phyloP scores from a whole-genome alignment of 2,888 invertebrate genomes.

The Agonopterix subpropinquella region DNA sequence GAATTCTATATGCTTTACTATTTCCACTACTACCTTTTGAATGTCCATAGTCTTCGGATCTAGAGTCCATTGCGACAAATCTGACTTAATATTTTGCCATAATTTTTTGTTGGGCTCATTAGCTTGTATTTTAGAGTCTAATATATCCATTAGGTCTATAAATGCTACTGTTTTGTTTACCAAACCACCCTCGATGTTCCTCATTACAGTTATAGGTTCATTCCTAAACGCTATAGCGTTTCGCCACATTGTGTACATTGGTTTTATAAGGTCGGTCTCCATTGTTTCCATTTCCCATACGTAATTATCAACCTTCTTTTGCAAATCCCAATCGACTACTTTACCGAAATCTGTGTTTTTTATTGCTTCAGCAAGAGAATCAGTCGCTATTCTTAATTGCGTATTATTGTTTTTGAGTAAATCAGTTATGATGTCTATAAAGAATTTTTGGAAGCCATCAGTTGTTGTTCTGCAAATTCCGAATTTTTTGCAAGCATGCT shows the following conservation, averaged over 20 bases:
- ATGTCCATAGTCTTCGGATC: slow-evolving; percentile 18
- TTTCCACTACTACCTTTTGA: slow-evolving; percentile 15
- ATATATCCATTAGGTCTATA: slow-evolving; percentile 25
- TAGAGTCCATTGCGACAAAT: slow-evolving; percentile 9
- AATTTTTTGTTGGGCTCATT: slow-evolving; percentile 17
- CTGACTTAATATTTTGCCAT: slow-evolving; percentile 20
- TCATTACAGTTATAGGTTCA: slow-evolving; percentile 19
- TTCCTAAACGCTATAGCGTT: slow-evolving; percentile 25
- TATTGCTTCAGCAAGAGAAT: slow-evolving; percentile 30
- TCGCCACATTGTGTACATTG: slow-evolving; percentile 17
- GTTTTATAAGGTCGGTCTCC: slow-evolving; percentile 8
- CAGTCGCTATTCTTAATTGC: slow-evolving; percentile 22
- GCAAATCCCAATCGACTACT: slow-evolving; percentile 13
- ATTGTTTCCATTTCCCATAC: slow-evolving; percentile 12
- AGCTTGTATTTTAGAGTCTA: slow-evolving; percentile 21
- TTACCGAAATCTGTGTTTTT: slow-evolving; percentile 20
- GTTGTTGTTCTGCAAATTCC: slow-evolving; percentile 25
- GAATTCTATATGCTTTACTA: slow-evolving; percentile 13
- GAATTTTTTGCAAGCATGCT: slow-evolving; percentile 31
- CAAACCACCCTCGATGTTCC: slow-evolving; percentile 9
- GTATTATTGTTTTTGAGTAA: slow-evolving; percentile 19
- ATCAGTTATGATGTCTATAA: slow-evolving; percentile 20
- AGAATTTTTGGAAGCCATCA: slow-evolving; percentile 23
- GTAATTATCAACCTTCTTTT: slow-evolving; percentile 10
- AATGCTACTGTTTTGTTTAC: slow-evolving; percentile 26